phyloP scores from a whole-genome alignment of 1,140 invertebrate species.

The Cherax quadricarinatus region DNA sequence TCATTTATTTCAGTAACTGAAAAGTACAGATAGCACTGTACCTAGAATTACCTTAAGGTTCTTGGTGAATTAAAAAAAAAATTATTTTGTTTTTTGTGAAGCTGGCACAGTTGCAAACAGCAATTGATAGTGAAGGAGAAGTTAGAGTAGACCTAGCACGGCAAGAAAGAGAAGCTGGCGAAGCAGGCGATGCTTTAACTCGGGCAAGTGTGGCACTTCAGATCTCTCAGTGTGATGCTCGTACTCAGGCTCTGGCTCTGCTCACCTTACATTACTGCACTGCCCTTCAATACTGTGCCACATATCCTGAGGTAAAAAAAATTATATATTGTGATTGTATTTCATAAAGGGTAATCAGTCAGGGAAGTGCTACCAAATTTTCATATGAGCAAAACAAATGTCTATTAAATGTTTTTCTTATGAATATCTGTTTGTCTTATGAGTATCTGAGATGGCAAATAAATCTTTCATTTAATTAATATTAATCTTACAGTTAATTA shows the following conservation, averaged over 20 bases:
- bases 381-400: no score
- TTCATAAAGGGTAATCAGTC: no score
- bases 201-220: conserved; percentile 45
- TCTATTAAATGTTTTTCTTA: no score
- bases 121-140: conserved; percentile 59
- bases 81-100: conserved; percentile 2
- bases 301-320: not conserved
- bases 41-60: no score
- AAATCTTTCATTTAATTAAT: no score
- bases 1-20: no score
- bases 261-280: conserved; percentile 62
- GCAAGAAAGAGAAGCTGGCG: conserved; percentile 55
- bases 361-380: no score
- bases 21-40: no score
- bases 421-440: no score
- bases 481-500: no score
- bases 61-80: not conserved
- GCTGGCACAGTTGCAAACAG: conserved; percentile 40
- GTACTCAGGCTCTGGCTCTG: conserved; percentile 55
- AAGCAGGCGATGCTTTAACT: conserved; percentile 30
- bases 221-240: conserved; percentile 64
- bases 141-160: conserved; percentile 50
- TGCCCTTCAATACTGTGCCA: conserved; percentile 57
- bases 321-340: not conserved
- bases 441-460: no score